Evolutionary conservation across 2,888 invertebrate species (phyloP).

Genomic region (Stratiomys singularior): DNA sequence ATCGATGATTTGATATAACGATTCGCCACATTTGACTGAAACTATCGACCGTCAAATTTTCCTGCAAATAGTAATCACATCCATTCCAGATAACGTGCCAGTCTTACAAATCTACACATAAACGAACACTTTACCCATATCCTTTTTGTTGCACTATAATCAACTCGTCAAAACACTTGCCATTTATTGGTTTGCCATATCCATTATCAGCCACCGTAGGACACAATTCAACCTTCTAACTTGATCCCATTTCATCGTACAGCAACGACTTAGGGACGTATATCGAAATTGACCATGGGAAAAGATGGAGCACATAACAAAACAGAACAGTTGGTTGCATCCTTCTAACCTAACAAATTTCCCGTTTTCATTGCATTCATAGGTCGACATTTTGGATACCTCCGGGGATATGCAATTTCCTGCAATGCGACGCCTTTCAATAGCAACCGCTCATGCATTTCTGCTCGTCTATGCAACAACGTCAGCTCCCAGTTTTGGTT

Average conservation of each 20-base stretch:
- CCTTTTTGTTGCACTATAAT: neutral
- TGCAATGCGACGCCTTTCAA: constrained; percentile 87
- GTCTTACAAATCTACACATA: neutral
- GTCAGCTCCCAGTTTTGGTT: constrained; percentile 77
- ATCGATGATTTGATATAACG: too few species aligned
- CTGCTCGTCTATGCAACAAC: constrained; percentile 86
- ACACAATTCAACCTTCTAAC: neutral
- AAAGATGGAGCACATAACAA: neutral
- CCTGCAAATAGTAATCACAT: too few species aligned
- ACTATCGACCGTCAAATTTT: too few species aligned
- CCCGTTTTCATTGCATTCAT: constrained; percentile 49
- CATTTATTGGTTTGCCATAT: neutral
- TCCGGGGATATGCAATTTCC: constrained; percentile 90
- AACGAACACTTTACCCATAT: neutral
- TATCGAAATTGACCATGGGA: neutral
- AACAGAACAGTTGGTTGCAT: neutral
- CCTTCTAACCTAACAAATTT: constrained; percentile 27
- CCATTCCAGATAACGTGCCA: neutral
- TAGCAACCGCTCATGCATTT: constrained; percentile 89
- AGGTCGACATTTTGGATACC: constrained; percentile 83
- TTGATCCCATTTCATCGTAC: neutral
- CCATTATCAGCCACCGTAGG: neutral
- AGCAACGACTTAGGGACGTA: neutral
- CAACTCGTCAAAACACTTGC: constrained; percentile 8
- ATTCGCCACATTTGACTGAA: too few species aligned